phyloP scores from a whole-genome alignment of 1,140 invertebrate genomes.

The Megalopta genalis region DNA sequence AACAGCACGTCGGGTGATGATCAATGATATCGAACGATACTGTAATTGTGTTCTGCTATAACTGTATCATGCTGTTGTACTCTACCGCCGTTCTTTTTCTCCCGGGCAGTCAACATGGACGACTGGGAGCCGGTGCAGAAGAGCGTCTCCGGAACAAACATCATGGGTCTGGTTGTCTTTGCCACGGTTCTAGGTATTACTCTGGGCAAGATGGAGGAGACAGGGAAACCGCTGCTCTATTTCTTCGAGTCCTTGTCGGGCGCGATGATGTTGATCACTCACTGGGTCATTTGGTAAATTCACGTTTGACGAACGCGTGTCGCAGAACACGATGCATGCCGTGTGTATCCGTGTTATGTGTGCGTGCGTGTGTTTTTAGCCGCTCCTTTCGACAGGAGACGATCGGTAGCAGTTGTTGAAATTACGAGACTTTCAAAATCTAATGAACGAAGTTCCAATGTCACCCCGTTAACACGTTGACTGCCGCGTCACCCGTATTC shows the following conservation, averaged over 20 bases:
- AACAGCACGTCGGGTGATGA: constrained; percentile 44
- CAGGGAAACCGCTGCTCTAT: constrained; percentile 83
- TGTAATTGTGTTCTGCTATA: too few species aligned
- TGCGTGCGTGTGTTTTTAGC: too few species aligned
- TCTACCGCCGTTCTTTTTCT: not conserved
- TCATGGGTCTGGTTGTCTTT: constrained; percentile 86
- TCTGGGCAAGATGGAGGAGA: constrained; percentile 83
- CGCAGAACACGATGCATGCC: not conserved
- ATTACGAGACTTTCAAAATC: too few species aligned
- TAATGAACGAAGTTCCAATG: too few species aligned
- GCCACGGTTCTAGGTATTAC: constrained; percentile 85
- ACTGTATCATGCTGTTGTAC: too few species aligned
- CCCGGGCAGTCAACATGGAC: constrained; percentile 24
- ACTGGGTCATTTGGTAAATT: constrained; percentile 85
- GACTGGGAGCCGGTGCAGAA: constrained; percentile 44
- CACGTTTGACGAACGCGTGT: not conserved
- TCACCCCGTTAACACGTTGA: too few species aligned
- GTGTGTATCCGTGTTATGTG: too few species aligned
- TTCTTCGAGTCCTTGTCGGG: constrained; percentile 84
- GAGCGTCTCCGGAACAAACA: constrained; percentile 82
- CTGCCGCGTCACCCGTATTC: too few species aligned
- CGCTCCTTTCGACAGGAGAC: too few species aligned
- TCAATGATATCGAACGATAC: too few species aligned
- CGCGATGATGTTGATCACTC: constrained; percentile 87
- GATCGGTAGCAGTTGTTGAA: too few species aligned